Conservation (phyloP, 2,797 vertebrate genomes). For the Nothura maculosa region DNA sequence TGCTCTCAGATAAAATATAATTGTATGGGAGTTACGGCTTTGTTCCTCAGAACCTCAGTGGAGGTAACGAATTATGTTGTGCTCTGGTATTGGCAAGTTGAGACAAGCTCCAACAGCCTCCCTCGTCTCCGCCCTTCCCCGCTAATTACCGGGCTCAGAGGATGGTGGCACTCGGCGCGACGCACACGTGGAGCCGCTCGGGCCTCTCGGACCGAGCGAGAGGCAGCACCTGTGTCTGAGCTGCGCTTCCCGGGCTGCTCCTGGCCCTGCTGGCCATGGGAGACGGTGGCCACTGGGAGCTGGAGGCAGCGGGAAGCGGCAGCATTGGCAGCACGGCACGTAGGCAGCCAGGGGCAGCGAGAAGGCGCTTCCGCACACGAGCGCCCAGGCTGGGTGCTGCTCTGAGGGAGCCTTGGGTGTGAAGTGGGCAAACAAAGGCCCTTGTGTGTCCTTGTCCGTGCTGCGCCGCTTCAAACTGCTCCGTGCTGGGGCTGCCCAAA, state of each 20-base stretch:
- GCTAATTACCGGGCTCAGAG: slow-evolving; percentile 18
- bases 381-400: neutral
- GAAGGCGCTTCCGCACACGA: too few species aligned
- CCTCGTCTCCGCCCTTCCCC: neutral
- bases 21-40: slow-evolving; percentile 85
- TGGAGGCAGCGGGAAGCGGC: slow-evolving; percentile 15
- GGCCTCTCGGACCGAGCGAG: neutral
- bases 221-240: neutral
- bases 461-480: accelerated
- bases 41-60: slow-evolving; percentile 75
- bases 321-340: neutral
- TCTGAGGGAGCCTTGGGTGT: neutral
- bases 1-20: slow-evolving; percentile 84
- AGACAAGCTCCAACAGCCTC: slow-evolving; percentile 64
- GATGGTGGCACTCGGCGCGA: neutral
- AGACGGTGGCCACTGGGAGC: neutral
- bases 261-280: neutral
- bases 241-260: neutral
- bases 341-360: too few species aligned
- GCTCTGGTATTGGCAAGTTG: slow-evolving; percentile 72
- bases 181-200: neutral
- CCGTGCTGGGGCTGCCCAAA: neutral
- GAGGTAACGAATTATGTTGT: slow-evolving; percentile 75
- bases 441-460: neutral
- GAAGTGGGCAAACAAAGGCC: neutral